Conservation (phyloP, 2,888 invertebrate genomes). For the Epiblema foenella region DNA sequence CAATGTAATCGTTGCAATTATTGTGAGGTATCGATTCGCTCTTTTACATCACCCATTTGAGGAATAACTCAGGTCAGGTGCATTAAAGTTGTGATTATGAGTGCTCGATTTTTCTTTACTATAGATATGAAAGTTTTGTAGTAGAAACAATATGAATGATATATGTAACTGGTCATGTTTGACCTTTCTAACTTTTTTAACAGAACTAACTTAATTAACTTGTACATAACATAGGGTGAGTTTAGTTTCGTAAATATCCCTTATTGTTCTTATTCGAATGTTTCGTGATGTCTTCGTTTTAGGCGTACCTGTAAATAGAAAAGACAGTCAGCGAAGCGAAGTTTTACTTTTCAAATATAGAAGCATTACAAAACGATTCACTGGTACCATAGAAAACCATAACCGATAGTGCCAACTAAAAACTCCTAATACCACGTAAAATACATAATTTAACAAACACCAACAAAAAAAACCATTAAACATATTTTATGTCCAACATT, state of each 20-base stretch:
- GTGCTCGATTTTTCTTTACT: background rate
- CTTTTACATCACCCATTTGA: background rate
- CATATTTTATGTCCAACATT: background rate
- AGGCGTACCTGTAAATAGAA: constrained; percentile 73
- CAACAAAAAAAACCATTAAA: background rate
- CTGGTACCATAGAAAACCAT: constrained; percentile 67
- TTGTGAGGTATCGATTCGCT: constrained; percentile 1
- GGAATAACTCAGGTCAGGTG: background rate
- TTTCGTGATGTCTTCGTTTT: constrained; percentile 66
- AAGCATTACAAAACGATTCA: constrained; percentile 50
- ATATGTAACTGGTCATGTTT: constrained; percentile 7
- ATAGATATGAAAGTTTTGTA: background rate
- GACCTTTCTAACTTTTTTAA: constrained; percentile 38
- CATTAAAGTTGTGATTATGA: constrained; percentile 5
- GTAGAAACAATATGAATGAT: constrained; percentile 24
- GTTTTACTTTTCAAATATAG: constrained; percentile 35
- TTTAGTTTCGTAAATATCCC: constrained; percentile 60
- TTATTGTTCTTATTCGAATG: constrained; percentile 62
- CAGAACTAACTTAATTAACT: constrained; percentile 60
- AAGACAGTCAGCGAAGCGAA: constrained; percentile 43
- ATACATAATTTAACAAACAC: constrained; percentile 45
- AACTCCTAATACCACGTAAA: constrained; percentile 46
- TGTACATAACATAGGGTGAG: constrained; percentile 69
- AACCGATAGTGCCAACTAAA: constrained; percentile 47
- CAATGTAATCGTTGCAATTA: background rate